phyloP scores from a whole-genome alignment of 2,888 invertebrate species.

The Elysia crispata region DNA sequence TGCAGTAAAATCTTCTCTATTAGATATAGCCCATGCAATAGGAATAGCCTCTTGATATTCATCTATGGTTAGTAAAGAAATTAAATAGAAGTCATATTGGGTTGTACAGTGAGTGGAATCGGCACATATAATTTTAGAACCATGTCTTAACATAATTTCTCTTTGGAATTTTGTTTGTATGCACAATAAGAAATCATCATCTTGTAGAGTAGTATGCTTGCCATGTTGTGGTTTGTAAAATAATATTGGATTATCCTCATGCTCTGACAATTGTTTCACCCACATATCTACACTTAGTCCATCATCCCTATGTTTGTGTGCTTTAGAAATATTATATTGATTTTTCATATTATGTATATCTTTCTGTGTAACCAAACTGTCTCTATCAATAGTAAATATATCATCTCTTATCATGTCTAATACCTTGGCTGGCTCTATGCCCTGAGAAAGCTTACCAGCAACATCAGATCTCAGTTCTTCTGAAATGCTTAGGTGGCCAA shows the following conservation, averaged over 20 bases:
- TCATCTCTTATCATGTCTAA: neutral
- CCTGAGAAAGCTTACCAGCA: neutral
- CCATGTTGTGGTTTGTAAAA: constrained; percentile 20
- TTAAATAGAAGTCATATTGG: constrained; percentile 28
- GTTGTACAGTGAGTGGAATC: constrained; percentile 22
- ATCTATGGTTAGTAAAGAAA: constrained; percentile 26
- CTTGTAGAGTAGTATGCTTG: constrained; percentile 1
- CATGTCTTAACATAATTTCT: constrained; percentile 27
- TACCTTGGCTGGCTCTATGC: neutral
- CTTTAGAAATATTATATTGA: constrained; percentile 17
- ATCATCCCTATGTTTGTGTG: constrained; percentile 12
- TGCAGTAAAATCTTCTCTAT: constrained; percentile 17
- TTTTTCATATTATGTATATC: constrained; percentile 29
- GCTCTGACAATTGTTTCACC: neutral
- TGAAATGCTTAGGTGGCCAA: neutral
- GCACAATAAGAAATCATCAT: constrained; percentile 30
- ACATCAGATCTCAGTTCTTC: neutral
- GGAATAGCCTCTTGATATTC: constrained; percentile 27
- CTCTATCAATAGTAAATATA: neutral
- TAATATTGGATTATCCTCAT: constrained; percentile 15
- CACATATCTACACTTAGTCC: constrained; percentile 7
- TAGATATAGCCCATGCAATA: constrained; percentile 42
- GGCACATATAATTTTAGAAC: constrained; percentile 6
- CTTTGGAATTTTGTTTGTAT: constrained; percentile 37
- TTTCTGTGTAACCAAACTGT: constrained; percentile 3